Conservation (phyloP, 2,888 invertebrate genomes). For the Caenorhabditis uteleia region DNA sequence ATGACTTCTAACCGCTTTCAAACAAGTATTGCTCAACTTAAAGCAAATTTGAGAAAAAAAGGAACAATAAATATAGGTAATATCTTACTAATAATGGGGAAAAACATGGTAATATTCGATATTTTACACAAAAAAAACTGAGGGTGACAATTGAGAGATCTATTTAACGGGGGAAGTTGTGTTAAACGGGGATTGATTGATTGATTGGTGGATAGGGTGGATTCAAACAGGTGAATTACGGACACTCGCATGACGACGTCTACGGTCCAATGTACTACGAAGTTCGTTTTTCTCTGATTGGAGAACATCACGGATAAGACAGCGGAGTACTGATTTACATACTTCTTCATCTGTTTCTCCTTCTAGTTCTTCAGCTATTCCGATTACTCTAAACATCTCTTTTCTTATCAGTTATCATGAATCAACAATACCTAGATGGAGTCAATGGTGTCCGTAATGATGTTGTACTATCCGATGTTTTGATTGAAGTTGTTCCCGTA, state of each 20-base stretch:
- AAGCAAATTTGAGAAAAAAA: too few relatives aligned
- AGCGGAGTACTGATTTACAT: slow-evolving; percentile 43
- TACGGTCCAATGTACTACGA: slow-evolving; percentile 35
- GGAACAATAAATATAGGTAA: too few relatives aligned
- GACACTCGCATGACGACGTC: slow-evolving; percentile 21
- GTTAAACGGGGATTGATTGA: too few relatives aligned
- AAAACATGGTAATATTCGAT: not conserved
- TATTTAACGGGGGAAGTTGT: too few relatives aligned
- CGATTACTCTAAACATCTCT: slow-evolving; percentile 38
- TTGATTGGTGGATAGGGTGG: too few relatives aligned
- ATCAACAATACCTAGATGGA: slow-evolving; percentile 32
- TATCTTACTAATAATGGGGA: too few relatives aligned
- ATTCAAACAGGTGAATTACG: slow-evolving; percentile 35
- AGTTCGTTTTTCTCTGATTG: slow-evolving; percentile 43
- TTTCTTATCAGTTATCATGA: too few relatives aligned
- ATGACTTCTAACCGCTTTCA: too few relatives aligned
- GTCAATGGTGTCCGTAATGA: slow-evolving; percentile 40
- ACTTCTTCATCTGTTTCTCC: slow-evolving; percentile 38
- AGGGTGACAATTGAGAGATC: too few relatives aligned
- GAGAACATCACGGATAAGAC: slow-evolving; percentile 52
- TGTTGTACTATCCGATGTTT: not conserved
- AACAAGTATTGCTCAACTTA: too few relatives aligned
- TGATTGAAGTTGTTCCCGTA: not conserved
- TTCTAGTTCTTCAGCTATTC: slow-evolving; percentile 44
- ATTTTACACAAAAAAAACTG: not conserved